Evolutionary conservation across 2,113 vertebrate species (phyloP), one percentile per base, ranked within the genome.

Genomic region (Anser brachyrhynchus): DNA sequence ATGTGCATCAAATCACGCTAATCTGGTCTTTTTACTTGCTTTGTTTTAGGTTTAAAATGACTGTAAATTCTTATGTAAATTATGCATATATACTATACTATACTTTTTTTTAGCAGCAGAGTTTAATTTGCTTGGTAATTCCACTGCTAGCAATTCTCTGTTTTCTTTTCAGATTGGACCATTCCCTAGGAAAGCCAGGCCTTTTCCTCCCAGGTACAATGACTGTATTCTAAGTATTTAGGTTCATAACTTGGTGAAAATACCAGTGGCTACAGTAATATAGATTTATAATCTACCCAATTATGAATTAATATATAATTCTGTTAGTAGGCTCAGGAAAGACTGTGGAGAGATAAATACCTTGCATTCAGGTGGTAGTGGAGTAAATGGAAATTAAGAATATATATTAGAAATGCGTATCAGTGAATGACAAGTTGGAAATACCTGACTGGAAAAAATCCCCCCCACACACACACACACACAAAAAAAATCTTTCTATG

Each of bases 121-220:
- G 13, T 78, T 74, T 58, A 66, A 59, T 28, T 79, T 87, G 29
- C 35, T 69, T 76, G 25, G 41, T 91, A 93, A 93, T 94, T 86
- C 22, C 20, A 51, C 29, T 58, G 62, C 72, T 90, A 33, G 10
- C 76, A 89, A 90, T 64, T 93, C 51, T 74, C 37, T 93, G 51
- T 85, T 96, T 92, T 80, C 57, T 95, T 90, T 84, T 61, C 96
- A 98, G 98, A 85, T 66, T 98, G 97, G 98, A 98, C 87, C 98
- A 98, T 93, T 98, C 98, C 7, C 89, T 98, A 87, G 98, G 98
- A 81, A 98, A 98, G 69, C 98, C 98, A 35, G 97, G 97, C 39
- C 96, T 98, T 90, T 98, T 98, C 83, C 97, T 98, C 49, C 95
- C 98, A 98, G 98, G 98, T 98, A 98, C 35, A 70, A 67, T 84